Evolutionary conservation across 2,888 invertebrate species (phyloP).

Genomic region (Plagiodera versicolora): DNA sequence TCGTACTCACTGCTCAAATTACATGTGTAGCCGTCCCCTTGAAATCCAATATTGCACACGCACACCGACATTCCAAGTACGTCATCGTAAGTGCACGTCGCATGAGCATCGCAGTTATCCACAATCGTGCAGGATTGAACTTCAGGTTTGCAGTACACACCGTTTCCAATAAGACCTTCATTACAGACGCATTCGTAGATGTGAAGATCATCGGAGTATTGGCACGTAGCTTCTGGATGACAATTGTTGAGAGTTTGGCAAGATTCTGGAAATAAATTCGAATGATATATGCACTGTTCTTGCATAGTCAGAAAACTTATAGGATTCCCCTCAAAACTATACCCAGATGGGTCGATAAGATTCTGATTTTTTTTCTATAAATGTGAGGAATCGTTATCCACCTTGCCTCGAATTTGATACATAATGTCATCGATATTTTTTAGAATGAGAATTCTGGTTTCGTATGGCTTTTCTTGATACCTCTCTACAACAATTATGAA

Average conservation of each 20-base stretch:
- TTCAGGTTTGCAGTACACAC: conserved; percentile 69
- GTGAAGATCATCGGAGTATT: conserved; percentile 60
- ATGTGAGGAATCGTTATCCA: no score
- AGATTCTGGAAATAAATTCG: conserved; percentile 23
- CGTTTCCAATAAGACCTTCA: conserved; percentile 84
- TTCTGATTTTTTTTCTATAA: no score
- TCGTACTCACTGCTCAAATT: conserved; percentile 48
- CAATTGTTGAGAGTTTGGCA: conserved; percentile 80
- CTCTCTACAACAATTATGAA: no score
- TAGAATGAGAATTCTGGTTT: no score
- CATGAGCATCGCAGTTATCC: conserved; percentile 72
- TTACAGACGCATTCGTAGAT: conserved; percentile 75
- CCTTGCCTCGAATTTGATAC: no score
- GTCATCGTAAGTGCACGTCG: conserved; percentile 73
- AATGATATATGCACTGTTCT: no score
- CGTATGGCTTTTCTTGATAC: no score
- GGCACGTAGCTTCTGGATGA: conserved; percentile 79
- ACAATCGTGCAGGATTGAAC: conserved; percentile 59
- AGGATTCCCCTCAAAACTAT: no score
- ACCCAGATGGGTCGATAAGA: no score
- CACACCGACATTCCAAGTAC: conserved; percentile 68
- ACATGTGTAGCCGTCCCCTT: conserved; percentile 82
- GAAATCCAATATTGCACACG: conserved; percentile 78
- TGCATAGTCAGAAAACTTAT: no score
- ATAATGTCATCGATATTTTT: no score